Evolutionary conservation across 2,113 vertebrate genomes (phyloP), one percentile per base, ranked within the genome.

Genomic region (Strix aluco): DNA sequence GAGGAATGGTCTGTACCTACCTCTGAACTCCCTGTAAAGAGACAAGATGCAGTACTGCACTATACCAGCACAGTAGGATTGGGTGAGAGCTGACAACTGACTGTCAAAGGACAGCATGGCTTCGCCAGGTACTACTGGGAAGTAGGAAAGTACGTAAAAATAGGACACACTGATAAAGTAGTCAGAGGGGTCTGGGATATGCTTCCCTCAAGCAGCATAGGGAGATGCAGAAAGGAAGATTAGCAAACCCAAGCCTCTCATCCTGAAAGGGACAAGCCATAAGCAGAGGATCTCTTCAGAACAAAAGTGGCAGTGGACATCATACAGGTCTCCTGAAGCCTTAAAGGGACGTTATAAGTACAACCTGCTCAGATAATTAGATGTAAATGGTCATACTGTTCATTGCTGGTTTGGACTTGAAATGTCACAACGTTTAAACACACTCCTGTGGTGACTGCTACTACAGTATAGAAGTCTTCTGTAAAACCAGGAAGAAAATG

Each of bases 261-360:
- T 8, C 25, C n/a, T 46, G 61, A 67, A 57, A 86, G 32, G 17
- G 47, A 59, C 30, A 36, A 77, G 25, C n/a, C 29, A 46, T 27
- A 61, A 44, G 18, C 11, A 8, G 1, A 73, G 40, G 22, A 75
- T 13, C 22, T 32, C 46, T 40, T 62, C 42, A 62, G 84, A 74
- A 58, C 13, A 36, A 70, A 65, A 51, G 44, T n/a, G 34, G 23
- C 0, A 0, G 16, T 46, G 36, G 20, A 42, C 54, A 70, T n/a
- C 26, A 7, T 11, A 6, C 22, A 9, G 21, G 55, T 26, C 51
- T 88, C 40, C 44, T 57, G 34, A 89, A 81, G 36, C 19, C 47
- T n/a, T n/a, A n/a, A 59, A 55, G n/a, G 32, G 19, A 80, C 78
- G 27, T 42, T 70, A 18, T 5, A 62, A 16, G 38, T 61, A 65